Base-by-base conservation (phyloP, 2,888 invertebrate species). In the Branchipolynoe longqiensis region DNA sequence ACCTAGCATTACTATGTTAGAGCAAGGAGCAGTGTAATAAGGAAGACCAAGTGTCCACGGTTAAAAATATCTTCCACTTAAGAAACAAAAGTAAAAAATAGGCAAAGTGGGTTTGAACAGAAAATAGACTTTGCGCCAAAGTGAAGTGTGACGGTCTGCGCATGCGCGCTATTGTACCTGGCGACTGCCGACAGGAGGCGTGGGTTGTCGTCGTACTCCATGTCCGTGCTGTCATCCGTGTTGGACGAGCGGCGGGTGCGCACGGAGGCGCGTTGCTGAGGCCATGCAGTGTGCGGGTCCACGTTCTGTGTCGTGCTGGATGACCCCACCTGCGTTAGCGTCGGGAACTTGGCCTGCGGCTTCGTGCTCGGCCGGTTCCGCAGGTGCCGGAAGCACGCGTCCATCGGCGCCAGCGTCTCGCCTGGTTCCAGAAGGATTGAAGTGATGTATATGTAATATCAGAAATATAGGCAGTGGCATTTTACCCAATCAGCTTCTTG, bases 321-420 rank as follows among this genome's bases (percentile, higher is more conserved):
- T 6, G 64, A 36, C 6, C 69, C 4, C 6, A 84, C 84, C 56
- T 84, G 69, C 14, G 84, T 84, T n/a, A 84, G 73, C 8, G 41
- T 84, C 0, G 84, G 84, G 69, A 84, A 84, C 54, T 69, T 62
- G 31, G 48, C 28, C 8, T 73, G 12, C 0, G 62, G 22, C 54
- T 38, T 38, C 4, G 48, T 25, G 14, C 12, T 22, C 33, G 25
- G 18, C 56, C 64, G 48, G 14, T 69, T 40, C 33, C 14, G 33
- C 8, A 85, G 59, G 54, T 85, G 85, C 18, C 38, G 74, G 40
- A 85, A 85, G 31, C 85, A 85, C 12, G 38, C 22, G n/a, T 85
- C 85, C 33, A 85, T 58, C 1, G 48, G 6, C 22, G 54, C 48
- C 41, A 78, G 78, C 8, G 2, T 1, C 28, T 33, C 41, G 33